Evolutionary conservation across 1,140 invertebrate species (phyloP).

Genomic region (Orchestia grillus): DNA sequence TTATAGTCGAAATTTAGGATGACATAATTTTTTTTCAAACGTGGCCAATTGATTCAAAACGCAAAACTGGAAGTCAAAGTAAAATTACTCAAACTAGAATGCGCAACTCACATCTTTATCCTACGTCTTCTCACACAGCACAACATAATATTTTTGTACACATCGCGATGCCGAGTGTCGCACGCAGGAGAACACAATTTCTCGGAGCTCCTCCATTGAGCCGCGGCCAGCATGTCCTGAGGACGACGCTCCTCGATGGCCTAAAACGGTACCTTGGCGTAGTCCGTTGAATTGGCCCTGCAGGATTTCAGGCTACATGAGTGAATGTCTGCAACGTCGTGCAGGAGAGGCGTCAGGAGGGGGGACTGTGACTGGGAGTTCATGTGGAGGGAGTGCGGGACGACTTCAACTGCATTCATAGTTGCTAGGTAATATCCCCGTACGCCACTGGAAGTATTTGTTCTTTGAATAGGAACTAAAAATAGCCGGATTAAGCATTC

Average conservation of each 20-base stretch:
- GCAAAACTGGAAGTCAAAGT: neutral
- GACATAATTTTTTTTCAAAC: neutral
- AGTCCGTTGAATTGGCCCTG: neutral
- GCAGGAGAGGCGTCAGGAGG: too few relatives aligned
- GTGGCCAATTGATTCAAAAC: neutral
- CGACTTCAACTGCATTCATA: too few relatives aligned
- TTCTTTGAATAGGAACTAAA: too few relatives aligned
- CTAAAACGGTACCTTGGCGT: neutral
- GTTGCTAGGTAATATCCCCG: too few relatives aligned
- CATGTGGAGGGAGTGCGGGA: too few relatives aligned
- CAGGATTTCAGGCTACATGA: neutral
- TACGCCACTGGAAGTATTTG: too few relatives aligned
- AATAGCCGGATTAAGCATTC: neutral
- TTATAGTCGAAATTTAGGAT: neutral
- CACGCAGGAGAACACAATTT: neutral
- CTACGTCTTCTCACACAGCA: neutral
- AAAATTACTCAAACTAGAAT: neutral
- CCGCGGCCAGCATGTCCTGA: neutral
- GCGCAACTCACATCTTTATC: neutral
- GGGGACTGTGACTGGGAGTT: too few relatives aligned
- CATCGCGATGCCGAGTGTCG: neutral
- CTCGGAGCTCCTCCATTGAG: neutral
- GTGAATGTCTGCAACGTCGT: neutral
- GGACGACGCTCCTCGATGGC: neutral
- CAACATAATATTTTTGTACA: neutral